These are phyloP conservation scores for Limonius californicus DNA, from an alignment of 1,140 invertebrate genomes.

Conservation along the genomic window DNA sequence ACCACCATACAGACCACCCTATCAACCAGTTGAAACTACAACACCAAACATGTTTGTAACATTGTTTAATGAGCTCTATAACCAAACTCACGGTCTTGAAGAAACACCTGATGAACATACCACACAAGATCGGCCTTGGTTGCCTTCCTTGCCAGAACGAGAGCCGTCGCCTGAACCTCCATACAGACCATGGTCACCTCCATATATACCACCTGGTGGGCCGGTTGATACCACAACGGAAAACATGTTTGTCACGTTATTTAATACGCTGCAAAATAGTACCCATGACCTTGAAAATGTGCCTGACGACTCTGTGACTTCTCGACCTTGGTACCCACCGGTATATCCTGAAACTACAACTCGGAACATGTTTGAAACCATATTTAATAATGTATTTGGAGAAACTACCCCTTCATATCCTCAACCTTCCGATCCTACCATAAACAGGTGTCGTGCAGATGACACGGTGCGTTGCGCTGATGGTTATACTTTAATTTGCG, in stretches of 20 bases:
- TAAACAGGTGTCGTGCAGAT: slow-evolving; percentile 51
- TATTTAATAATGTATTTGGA: background rate
- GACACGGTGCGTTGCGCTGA: slow-evolving; percentile 50
- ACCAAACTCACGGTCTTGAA: background rate
- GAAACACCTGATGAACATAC: slow-evolving; percentile 1
- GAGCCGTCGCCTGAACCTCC: no score
- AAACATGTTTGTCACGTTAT: background rate
- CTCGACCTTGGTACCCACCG: background rate
- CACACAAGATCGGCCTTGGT: background rate
- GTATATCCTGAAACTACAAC: background rate
- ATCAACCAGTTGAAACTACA: background rate
- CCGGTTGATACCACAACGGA: background rate
- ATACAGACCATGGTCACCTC: no score
- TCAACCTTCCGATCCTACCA: background rate
- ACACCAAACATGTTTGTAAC: background rate
- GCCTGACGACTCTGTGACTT: background rate
- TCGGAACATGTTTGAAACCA: background rate
- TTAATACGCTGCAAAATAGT: background rate
- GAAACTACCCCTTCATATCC: slow-evolving; percentile 14
- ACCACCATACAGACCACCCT: background rate
- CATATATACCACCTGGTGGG: no score
- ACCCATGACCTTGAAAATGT: background rate
- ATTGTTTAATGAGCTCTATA: background rate
- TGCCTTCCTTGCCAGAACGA: no score
- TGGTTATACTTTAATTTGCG: slow-evolving; percentile 47